A percentile compares a stretch with the other conserved stretches of the same genome.
These are phyloP conservation scores for Muricea muricata DNA, from an alignment of 92 coral and sea anemone species.

Conservation along the genomic window DNA sequence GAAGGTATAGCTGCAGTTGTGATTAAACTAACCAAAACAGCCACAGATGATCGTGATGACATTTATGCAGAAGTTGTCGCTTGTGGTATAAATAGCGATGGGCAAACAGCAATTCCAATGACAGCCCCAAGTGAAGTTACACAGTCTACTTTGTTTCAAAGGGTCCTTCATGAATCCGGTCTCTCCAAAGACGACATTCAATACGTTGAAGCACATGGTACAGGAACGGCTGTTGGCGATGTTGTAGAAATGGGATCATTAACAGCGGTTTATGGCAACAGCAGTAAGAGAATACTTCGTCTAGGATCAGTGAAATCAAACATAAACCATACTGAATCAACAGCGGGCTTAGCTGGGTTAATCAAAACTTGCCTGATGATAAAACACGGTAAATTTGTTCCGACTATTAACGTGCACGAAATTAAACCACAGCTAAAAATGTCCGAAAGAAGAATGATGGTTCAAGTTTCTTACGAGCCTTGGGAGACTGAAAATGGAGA, in stretches of 20 bases:
- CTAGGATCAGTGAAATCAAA: constrained; percentile 83
- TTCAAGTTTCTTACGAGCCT: constrained; percentile 13
- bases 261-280: constrained; percentile 60
- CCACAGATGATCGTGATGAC: constrained; percentile 57
- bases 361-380: constrained; percentile 80
- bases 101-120: constrained; percentile 70
- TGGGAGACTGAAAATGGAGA: constrained; percentile 56
- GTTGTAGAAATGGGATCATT: constrained; percentile 73
- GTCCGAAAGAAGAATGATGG: constrained; percentile 54
- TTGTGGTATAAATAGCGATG: constrained; percentile 70
- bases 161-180: constrained; percentile 55
- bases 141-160: constrained; percentile 49
- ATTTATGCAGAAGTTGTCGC: constrained; percentile 60
- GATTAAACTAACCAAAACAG: constrained; percentile 52
- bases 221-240: constrained; percentile 88
- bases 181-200: constrained; percentile 41
- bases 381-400: constrained; percentile 65
- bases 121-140: constrained; percentile 62
- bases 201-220: constrained; percentile 64
- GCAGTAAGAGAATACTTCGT: constrained; percentile 51
- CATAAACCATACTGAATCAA: constrained; percentile 83
- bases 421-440: constrained; percentile 72
- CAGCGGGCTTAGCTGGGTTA: constrained; percentile 82
- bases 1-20: constrained; percentile 69
- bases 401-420: constrained; percentile 63